phyloP scores from a whole-genome alignment of 92 coral and sea anemone species.

The Porites evermanni region DNA sequence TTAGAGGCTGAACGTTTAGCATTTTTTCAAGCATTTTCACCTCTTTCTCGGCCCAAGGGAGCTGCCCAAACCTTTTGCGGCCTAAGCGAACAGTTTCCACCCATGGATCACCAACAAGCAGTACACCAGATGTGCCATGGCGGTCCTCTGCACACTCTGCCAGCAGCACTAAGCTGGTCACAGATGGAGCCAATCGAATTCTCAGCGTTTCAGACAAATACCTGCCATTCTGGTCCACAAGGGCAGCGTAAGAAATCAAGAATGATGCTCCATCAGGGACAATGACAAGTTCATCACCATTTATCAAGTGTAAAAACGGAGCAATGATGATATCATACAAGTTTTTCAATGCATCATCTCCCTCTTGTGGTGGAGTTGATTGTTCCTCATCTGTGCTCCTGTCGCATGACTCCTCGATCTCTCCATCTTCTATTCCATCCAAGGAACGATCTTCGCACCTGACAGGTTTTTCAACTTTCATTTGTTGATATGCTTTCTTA shows the following conservation, averaged over 20 bases:
- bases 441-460: too few species aligned
- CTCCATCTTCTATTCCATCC: too few species aligned
- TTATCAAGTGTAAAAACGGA: not conserved
- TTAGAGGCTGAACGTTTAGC: too few species aligned
- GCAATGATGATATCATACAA: too few species aligned
- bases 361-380: too few species aligned
- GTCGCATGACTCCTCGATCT: too few species aligned
- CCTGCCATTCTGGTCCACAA: not conserved
- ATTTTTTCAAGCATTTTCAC: too few species aligned
- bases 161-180: not conserved
- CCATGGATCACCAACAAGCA: conserved; percentile 8
- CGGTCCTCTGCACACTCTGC: not conserved
- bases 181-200: not conserved
- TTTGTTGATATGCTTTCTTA: too few species aligned
- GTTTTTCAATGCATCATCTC: too few species aligned
- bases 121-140: not conserved
- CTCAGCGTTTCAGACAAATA: not conserved
- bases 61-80: not conserved
- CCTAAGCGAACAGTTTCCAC: not conserved
- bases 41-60: not conserved
- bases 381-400: too few species aligned
- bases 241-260: not conserved
- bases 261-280: not conserved
- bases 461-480: too few species aligned
- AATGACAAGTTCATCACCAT: not conserved